Base-by-base conservation (phyloP, 2,113 vertebrate genomes). In the Apodemus speciosus region DNA sequence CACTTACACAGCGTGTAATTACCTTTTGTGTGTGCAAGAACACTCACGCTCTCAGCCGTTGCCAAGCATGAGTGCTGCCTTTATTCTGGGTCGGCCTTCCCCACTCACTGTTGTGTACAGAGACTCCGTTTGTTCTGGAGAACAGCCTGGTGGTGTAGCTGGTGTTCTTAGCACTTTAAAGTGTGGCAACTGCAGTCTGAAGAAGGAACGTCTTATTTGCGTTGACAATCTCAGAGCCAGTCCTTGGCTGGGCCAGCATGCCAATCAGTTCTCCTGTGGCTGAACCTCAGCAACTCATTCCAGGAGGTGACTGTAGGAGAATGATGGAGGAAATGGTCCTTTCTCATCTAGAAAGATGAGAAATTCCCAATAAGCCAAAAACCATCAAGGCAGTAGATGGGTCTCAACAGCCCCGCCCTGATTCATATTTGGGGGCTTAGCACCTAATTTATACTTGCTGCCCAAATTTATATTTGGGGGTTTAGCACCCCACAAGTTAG, bases 401-500 rank as follows among this genome's bases (percentile, higher is more conserved):
- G 60, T 90, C 38, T 66, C 66, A 77, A 35, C 8, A 71, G 38
- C 8, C 71, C 32, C 46, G 6, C 20, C 40, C 71, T 68, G 38
- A 79, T 91, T 96, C 11, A 43, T 23, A n/a, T 88, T 84, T 93
- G 76, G 32, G 56, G 58, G 60, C 43, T 87, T 88, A 38, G 16
- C 49, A 56, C 53, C 76, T 62, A 73, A 35, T 30, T 27, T 8
- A 62, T 62, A 62, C 27, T 62, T 62, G 20, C 21, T 27, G 25
- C 60, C 60, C 23, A 27, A 62, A 62, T 62, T 62, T 9, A 27
- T 62, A 62, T 62, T 62, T 62, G 25, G 23, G 3, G 58, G 25
- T 30, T 64, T 66, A 66, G 62, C 43, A 32, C 64, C 30, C 62
- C 32, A 66, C 27, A 66, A 35, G 32, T 66, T 35, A 35, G 30